Percentiles rank a stretch among this genome's conserved stretches.
phyloP scores from a whole-genome alignment of 2,797 vertebrate species.

The Threskiornis aethiopicus region DNA sequence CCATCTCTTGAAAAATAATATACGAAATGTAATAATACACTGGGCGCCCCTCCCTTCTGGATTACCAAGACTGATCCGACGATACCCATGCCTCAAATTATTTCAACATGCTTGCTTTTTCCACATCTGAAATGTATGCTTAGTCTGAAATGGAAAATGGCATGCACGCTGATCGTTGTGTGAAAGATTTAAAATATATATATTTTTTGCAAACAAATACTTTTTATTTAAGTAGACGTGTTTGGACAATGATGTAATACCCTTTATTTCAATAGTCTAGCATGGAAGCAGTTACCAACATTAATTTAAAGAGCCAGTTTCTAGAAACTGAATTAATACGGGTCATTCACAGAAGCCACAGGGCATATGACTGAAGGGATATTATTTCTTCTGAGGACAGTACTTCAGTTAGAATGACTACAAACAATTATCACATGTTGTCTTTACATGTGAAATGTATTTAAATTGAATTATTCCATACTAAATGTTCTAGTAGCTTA shows the following conservation, averaged over 20 bases:
- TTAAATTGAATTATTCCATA: conserved; percentile 42
- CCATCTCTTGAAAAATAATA: conserved; percentile 79
- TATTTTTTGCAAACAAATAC: conserved; percentile 78
- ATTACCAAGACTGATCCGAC: conserved; percentile 79
- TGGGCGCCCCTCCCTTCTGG: conserved; percentile 78
- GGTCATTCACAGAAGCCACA: conserved; percentile 82
- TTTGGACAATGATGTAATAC: conserved; percentile 74
- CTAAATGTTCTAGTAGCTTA: conserved; percentile 32
- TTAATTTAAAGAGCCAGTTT: conserved; percentile 80
- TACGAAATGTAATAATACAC: conserved; percentile 78
- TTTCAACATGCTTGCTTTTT: conserved; percentile 82
- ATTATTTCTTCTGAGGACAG: conserved; percentile 80
- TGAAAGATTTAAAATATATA: conserved; percentile 68
- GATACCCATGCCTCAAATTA: conserved; percentile 82
- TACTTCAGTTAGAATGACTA: conserved; percentile 74
- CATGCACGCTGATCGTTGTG: conserved; percentile 79
- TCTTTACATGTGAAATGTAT: conserved; percentile 50
- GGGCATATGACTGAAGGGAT: conserved; percentile 79
- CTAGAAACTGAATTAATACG: conserved; percentile 75
- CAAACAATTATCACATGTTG: conserved; percentile 61
- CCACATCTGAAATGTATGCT: conserved; percentile 82
- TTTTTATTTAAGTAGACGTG: conserved; percentile 75
- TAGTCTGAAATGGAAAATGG: conserved; percentile 81
- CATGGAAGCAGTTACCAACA: conserved; percentile 77
- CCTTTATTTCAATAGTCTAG: conserved; percentile 76